A percentile compares a stretch with the other conserved stretches of the same genome.
Conservation (phyloP, 2,888 invertebrate genomes). For the Kuschelorhynchus macadamiae region DNA sequence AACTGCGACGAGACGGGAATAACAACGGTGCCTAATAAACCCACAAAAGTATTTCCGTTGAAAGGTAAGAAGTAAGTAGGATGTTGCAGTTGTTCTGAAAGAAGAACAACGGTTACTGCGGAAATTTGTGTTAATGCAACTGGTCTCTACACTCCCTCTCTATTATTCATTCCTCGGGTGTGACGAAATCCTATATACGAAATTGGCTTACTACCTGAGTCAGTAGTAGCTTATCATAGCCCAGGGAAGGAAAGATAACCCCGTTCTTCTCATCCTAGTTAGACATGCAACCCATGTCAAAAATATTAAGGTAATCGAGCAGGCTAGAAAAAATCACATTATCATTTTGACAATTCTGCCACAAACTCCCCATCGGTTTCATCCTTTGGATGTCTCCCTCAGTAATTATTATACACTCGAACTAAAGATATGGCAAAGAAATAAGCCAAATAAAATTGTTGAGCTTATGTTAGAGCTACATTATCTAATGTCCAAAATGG, state of each 20-base stretch:
- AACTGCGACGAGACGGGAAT: slow-evolving; percentile 21
- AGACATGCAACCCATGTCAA: slow-evolving; percentile 58
- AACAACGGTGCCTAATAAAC: slow-evolving; percentile 31
- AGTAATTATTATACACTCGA: slow-evolving; percentile 10
- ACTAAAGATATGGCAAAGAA: slow-evolving; percentile 16
- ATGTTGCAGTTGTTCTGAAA: slow-evolving; percentile 33
- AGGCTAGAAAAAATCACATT: slow-evolving; percentile 55
- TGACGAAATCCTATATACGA: slow-evolving; percentile 25
- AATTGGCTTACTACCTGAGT: slow-evolving; percentile 51
- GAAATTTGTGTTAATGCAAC: slow-evolving; percentile 39
- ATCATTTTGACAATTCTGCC: slow-evolving; percentile 57
- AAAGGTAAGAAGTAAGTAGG: slow-evolving; percentile 40
- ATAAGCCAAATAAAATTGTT: slow-evolving; percentile 18
- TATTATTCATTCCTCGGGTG: slow-evolving; percentile 10
- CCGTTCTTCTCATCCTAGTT: slow-evolving; percentile 58
- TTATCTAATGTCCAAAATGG: not conserved
- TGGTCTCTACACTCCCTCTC: slow-evolving; percentile 33
- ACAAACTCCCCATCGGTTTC: slow-evolving; percentile 54
- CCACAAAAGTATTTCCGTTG: slow-evolving; percentile 36
- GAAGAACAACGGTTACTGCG: slow-evolving; percentile 40
- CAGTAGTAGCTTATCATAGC: slow-evolving; percentile 46
- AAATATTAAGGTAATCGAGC: slow-evolving; percentile 38
- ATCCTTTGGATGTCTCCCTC: slow-evolving; percentile 21
- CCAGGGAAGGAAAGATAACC: slow-evolving; percentile 54
- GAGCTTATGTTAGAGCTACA: slow-evolving; percentile 11